Evolutionary conservation across 1,140 invertebrate species (phyloP), one percentile per base, ranked within the genome.

Genomic region (Diploscapter pachys): DNA sequence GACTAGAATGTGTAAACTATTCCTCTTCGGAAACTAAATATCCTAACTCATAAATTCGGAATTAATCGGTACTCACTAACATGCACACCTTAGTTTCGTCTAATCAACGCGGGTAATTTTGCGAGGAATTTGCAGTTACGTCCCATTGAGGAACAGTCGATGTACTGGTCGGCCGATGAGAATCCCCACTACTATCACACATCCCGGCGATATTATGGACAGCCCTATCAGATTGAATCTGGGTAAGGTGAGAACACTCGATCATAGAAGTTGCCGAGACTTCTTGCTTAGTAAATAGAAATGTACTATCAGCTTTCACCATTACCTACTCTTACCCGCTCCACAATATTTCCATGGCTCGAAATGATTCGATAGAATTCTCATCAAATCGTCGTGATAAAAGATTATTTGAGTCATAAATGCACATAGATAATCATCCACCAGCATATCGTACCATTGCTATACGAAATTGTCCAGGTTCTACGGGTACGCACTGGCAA

Each of bases 181-280:
- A 85, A 85, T 79, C 83, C 83, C 4, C 84, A 85, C 62, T 81
- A 85, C 64, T 85, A 84, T 67, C 84, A 84, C 56, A 80, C 82
- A 48, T 86, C 83, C 11, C 82, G 81, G 70, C 70, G 84, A 53
- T 79, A 78, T 69, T 85, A 80, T 59, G 78, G 78, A 6, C 82
- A 84, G 71, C 83, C 83, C 11, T 81, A 81, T 62, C 61, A 79
- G 54, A 77, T 81, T 53, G 83, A 80, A 62, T 73, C 80, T 8
- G 81, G 81, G 63, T 85, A 54, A 63, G 77, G 31, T 31, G 31
- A 31, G 31, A 31, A 31, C 56, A 31, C 64, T 9, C 70, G 55
- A 31, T 31, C 52, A 69, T 54, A 69, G 66, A 55, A 69, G 31
- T 3, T 53, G 50, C 65, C 8, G n/a, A 67, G 48, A 5, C 49